Evolutionary conservation across 2,113 vertebrate species (phyloP).

Genomic region (Hystrix brachyura): DNA sequence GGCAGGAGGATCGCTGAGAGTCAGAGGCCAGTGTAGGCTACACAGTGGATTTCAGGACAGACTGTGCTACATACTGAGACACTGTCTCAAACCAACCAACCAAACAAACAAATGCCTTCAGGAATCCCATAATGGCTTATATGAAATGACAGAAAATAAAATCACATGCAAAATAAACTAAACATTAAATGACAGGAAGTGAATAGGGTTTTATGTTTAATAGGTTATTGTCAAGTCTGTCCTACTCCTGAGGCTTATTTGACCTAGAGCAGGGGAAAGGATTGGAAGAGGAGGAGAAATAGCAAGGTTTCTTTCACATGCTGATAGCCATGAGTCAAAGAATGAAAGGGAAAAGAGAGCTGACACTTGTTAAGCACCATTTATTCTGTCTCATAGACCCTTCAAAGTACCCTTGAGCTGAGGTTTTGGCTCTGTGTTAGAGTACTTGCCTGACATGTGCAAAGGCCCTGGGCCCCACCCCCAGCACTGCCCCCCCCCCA

Average conservation of each 20-base stretch:
- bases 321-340: neutral
- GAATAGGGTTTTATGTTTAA: neutral
- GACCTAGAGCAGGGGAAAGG: neutral
- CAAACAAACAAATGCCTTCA: slow-evolving; percentile 39
- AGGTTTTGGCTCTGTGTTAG: neutral
- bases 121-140: neutral
- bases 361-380: neutral
- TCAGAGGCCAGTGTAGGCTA: neutral
- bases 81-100: neutral
- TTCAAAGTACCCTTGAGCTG: neutral
- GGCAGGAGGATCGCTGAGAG: neutral
- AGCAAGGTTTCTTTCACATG: neutral
- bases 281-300: neutral
- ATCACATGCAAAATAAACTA: neutral
- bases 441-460: neutral
- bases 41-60: neutral
- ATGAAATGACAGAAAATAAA: slow-evolving; percentile 7
- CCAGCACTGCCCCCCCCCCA: neutral
- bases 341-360: neutral
- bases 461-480: neutral
- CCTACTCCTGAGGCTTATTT: neutral
- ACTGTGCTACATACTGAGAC: neutral
- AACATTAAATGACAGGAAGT: slow-evolving; percentile 4
- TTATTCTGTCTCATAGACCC: neutral
- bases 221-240: neutral